A percentile compares a stretch with the other conserved stretches of the same genome.
These are phyloP conservation scores for Picathartes gymnocephalus DNA, from an alignment of 2,113 vertebrate species.

Conservation along the genomic window DNA sequence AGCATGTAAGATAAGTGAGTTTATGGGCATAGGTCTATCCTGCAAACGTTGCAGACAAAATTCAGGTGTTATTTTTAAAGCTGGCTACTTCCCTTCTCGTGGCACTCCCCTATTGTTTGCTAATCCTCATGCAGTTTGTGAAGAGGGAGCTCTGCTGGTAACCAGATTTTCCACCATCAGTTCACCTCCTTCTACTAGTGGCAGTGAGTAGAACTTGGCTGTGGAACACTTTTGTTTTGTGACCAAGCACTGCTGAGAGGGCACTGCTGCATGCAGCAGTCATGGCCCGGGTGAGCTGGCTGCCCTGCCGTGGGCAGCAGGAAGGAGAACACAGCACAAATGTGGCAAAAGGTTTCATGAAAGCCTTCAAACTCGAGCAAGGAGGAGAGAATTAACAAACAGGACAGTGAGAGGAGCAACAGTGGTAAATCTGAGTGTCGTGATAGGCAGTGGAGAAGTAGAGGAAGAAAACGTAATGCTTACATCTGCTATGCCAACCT, in stretches of 20 bases:
- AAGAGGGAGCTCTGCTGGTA: not conserved
- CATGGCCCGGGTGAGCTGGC: not conserved
- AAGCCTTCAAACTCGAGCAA: not conserved
- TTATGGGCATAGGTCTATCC: not conserved
- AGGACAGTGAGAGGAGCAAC: not conserved
- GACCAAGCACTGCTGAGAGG: not conserved
- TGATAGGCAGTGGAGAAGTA: not conserved
- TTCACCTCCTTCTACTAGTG: not conserved
- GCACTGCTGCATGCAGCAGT: not conserved
- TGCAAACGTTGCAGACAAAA: not conserved
- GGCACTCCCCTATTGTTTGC: not conserved
- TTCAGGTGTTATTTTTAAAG: not conserved
- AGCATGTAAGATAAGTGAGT: not conserved
- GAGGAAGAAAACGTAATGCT: not conserved
- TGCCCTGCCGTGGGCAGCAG: not conserved
- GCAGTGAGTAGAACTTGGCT: not conserved
- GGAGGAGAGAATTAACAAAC: not conserved
- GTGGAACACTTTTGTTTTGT: not conserved
- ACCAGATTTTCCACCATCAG: not conserved
- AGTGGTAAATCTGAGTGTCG: not conserved
- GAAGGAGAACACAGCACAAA: not conserved
- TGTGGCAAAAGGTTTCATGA: not conserved
- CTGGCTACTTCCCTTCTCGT: not conserved
- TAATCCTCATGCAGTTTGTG: not conserved
- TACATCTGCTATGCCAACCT: not conserved